Evolutionary conservation across 2,888 invertebrate species (phyloP).

Genomic region (Rugalucina vietnamica): DNA sequence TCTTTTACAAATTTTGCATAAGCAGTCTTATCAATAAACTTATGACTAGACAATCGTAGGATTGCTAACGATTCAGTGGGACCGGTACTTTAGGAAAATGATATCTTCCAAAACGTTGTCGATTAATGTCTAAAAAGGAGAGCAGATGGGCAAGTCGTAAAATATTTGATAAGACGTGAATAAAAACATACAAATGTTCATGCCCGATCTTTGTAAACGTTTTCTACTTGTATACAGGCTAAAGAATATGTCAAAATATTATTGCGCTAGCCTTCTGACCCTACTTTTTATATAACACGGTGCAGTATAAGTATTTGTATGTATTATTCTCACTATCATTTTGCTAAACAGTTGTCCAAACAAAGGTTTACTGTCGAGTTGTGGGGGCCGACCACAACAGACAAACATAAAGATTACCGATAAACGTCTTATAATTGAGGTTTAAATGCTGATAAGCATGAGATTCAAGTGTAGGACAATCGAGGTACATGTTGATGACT

Average conservation of each 20-base stretch:
- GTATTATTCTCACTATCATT: neutral
- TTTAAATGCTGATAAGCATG: slow-evolving; percentile 48
- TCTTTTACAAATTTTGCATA: too few relatives aligned
- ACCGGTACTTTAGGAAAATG: too few relatives aligned
- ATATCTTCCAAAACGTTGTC: too few relatives aligned
- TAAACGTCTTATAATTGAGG: slow-evolving; percentile 58
- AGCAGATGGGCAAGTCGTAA: too few relatives aligned
- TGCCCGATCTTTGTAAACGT: too few relatives aligned
- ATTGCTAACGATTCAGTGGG: too few relatives aligned
- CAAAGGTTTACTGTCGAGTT: slow-evolving; percentile 2
- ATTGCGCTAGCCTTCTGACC: neutral
- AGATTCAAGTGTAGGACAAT: neutral
- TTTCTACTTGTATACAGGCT: too few relatives aligned
- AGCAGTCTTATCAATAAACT: too few relatives aligned
- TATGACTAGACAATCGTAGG: too few relatives aligned
- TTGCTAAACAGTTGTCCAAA: neutral
- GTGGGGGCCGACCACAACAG: slow-evolving; percentile 12
- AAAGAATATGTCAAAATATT: neutral
- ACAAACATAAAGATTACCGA: slow-evolving; percentile 61
- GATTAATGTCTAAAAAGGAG: too few relatives aligned
- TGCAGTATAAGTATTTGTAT: neutral
- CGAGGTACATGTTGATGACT: neutral
- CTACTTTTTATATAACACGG: neutral
- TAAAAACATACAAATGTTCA: too few relatives aligned
- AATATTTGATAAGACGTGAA: too few relatives aligned